A percentile compares a stretch with the other conserved stretches of the same genome.
Conservation (phyloP, 2,113 vertebrate genomes). For the Tyto alba region DNA sequence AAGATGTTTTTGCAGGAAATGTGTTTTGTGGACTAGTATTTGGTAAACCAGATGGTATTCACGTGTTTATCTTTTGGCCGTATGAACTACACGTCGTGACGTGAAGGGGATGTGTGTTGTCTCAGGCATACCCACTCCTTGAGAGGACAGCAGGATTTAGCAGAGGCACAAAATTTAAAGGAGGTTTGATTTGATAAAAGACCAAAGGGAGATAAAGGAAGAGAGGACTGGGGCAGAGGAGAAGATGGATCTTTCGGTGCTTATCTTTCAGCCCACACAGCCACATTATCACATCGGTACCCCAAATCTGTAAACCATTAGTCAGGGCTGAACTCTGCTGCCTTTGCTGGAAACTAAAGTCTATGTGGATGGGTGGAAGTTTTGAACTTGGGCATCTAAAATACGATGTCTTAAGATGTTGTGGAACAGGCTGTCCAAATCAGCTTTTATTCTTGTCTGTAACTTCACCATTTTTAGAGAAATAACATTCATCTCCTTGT, state of each 20-base stretch:
- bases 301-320: neutral
- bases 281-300: neutral
- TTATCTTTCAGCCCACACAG: constrained; percentile 36
- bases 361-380: neutral
- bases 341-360: neutral
- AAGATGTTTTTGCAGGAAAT: neutral
- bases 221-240: neutral
- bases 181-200: neutral
- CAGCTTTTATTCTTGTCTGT: neutral
- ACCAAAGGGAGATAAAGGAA: constrained; percentile 12
- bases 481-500: neutral
- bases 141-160: neutral
- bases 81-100: neutral
- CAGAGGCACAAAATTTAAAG: neutral
- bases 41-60: neutral
- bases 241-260: constrained; percentile 16
- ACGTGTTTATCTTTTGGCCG: neutral
- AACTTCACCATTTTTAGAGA: neutral
- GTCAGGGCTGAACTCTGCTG: neutral
- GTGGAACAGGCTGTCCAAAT: neutral
- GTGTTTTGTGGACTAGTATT: neutral
- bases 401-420: neutral
- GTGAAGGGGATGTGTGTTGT: neutral
- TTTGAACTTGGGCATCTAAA: neutral
- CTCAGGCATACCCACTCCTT: neutral